Conservation (phyloP, 2,888 invertebrate genomes). For the Lasioglossum leucozonium region DNA sequence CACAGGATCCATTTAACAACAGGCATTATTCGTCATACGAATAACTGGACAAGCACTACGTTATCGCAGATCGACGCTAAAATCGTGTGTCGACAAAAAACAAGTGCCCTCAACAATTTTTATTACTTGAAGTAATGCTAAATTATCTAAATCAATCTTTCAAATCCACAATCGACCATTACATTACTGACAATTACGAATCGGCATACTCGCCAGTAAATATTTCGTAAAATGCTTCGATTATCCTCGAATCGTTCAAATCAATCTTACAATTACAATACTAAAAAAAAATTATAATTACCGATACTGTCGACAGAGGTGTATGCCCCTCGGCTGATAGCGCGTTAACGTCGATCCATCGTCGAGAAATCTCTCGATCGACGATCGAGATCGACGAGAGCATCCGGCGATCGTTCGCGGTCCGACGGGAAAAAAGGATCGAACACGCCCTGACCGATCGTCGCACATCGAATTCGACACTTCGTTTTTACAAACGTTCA, state of each 20-base stretch:
- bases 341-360: neutral
- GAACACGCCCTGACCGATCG: constrained; percentile 31
- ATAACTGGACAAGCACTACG: neutral
- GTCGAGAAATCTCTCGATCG: neutral
- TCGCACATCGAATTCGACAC: constrained; percentile 36
- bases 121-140: neutral
- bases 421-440: neutral
- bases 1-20: neutral
- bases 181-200: neutral
- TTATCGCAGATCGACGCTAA: neutral
- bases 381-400: neutral
- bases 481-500: constrained; percentile 52
- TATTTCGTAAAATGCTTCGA: neutral
- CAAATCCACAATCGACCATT: neutral
- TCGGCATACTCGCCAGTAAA: neutral
- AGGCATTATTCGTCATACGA: neutral
- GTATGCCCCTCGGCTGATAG: neutral
- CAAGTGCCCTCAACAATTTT: neutral
- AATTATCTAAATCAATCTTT: neutral
- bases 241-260: neutral
- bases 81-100: neutral
- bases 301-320: neutral
- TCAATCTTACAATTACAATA: neutral
- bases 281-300: neutral
- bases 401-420: neutral